Base-by-base conservation (phyloP, 2,888 invertebrate genomes). In the Nomada ruficornis region DNA sequence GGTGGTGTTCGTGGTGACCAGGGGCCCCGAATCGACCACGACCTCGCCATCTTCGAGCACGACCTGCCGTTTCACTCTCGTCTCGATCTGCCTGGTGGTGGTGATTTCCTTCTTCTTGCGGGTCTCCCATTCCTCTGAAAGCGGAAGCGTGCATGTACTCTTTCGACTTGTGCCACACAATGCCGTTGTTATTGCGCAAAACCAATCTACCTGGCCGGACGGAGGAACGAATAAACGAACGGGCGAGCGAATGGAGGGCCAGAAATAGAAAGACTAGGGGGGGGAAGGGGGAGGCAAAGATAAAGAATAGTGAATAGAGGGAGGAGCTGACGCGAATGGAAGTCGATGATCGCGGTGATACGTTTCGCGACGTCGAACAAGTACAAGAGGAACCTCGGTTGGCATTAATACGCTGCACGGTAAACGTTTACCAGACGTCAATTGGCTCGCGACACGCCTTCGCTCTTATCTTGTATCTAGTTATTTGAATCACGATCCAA, bases 71-170 rank as follows among this genome's bases (percentile, higher is more conserved):
- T 98, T 98, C 59, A 98, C 98, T 86, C 98, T 95, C 60, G 98
- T 98, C 92, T 98, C 98, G 90, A 98, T 98, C 94, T 98, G 98
- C 87, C 97, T 96, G 78, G 97, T 98, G 86, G 98, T 98, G 88
- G 97, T 97, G 92, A 98, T 96, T 94, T 98, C 98, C 90, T 97
- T 97, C 94, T 97, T 98, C 94, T 97, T 97, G 93, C 97, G 96
- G 90, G 97, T 98, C 94, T 98, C 96, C 97, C 98, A 98, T 96
- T 98, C 98, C 95, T 98, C 98, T 98, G 96, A 77, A 95, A 86
- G 75, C 80, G 80, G 86, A 88, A 88, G 50, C 69, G 69, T 44
- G 55, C 18, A 15, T 23, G 20, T 57, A 26, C 63, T 74, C 36
- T 77, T 74, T 77, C 23, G 74, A 44, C 74, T 68, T 70, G 60